These are phyloP conservation scores for Scaptodrosophila lebanonensis DNA, from an alignment of 1,140 invertebrate species.

Conservation along the genomic window DNA sequence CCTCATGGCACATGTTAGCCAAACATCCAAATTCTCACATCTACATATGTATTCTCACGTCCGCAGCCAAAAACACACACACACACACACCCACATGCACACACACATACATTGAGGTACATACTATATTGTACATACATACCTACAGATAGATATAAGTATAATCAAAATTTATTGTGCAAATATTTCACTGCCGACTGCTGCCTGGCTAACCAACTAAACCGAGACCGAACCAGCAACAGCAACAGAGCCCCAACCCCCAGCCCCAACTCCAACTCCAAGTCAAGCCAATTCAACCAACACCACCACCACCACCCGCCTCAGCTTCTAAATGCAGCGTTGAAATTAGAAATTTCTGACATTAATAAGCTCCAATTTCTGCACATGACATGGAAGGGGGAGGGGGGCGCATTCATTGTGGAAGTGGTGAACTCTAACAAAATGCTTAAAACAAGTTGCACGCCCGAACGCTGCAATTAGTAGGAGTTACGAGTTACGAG, in stretches of 20 bases:
- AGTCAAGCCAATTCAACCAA: too few species aligned
- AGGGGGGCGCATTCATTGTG: too few species aligned
- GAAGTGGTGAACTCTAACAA: too few species aligned
- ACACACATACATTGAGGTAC: conserved; percentile 13
- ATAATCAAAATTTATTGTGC: conserved; percentile 71
- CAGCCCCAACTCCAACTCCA: too few species aligned
- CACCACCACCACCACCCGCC: too few species aligned
- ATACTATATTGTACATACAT: too few species aligned
- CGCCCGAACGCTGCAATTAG: conserved; percentile 13
- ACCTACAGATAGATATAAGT: too few species aligned
- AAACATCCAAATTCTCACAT: conserved; percentile 23
- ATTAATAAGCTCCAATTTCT: conserved; percentile 73
- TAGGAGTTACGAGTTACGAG: not conserved
- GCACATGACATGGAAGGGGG: conserved; percentile 50
- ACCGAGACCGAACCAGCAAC: too few species aligned
- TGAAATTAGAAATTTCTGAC: conserved; percentile 71
- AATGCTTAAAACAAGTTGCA: not conserved
- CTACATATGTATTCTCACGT: conserved; percentile 3
- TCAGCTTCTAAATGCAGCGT: conserved; percentile 68
- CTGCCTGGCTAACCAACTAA: conserved; percentile 7
- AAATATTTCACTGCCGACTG: conserved; percentile 59
- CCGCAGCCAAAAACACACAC: not conserved
- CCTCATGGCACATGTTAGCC: conserved; percentile 18
- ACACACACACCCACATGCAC: not conserved
- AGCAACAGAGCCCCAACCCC: too few species aligned